Evolutionary conservation across 2,113 vertebrate species (phyloP).

Genomic region (Rana temporaria): DNA sequence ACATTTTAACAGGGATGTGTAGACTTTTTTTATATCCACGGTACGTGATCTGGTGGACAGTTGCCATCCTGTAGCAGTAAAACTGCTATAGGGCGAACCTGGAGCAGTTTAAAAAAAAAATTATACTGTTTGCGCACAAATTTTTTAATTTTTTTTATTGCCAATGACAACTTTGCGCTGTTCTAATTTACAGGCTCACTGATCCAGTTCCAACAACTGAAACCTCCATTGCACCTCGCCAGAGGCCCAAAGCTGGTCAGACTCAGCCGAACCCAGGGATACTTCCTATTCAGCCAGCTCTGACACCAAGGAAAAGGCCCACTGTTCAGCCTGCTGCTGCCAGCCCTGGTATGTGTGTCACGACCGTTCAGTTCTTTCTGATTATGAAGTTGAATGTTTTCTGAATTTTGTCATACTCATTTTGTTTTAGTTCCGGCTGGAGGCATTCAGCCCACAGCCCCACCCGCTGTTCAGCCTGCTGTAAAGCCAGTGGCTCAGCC

Average conservation of each 20-base stretch:
- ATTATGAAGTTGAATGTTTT: background rate
- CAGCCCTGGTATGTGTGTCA: constrained; percentile 62
- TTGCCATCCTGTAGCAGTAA: too few relatives aligned
- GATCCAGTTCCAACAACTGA: constrained; percentile 92
- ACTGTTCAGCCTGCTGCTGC: constrained; percentile 72
- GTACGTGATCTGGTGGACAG: too few relatives aligned
- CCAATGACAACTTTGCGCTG: background rate
- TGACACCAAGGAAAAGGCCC: constrained; percentile 92
- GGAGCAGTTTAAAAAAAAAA: too few relatives aligned
- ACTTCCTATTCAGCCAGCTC: constrained; percentile 91
- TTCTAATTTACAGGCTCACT: constrained; percentile 78
- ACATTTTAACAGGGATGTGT: too few relatives aligned
- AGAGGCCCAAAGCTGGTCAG: constrained; percentile 95
- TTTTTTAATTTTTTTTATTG: too few relatives aligned
- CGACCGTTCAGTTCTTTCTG: background rate
- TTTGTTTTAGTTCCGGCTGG: constrained; percentile 62
- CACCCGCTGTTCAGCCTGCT: constrained; percentile 58
- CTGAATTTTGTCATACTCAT: background rate
- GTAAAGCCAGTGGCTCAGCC: constrained; percentile 65
- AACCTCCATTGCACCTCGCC: constrained; percentile 95
- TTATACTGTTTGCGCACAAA: too few relatives aligned
- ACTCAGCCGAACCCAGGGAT: constrained; percentile 91
- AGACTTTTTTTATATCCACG: too few relatives aligned
- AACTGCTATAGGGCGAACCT: too few relatives aligned
- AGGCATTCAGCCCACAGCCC: constrained; percentile 66